Base-by-base conservation (phyloP, 1,140 invertebrate genomes). In the Trissolcus basalis region DNA sequence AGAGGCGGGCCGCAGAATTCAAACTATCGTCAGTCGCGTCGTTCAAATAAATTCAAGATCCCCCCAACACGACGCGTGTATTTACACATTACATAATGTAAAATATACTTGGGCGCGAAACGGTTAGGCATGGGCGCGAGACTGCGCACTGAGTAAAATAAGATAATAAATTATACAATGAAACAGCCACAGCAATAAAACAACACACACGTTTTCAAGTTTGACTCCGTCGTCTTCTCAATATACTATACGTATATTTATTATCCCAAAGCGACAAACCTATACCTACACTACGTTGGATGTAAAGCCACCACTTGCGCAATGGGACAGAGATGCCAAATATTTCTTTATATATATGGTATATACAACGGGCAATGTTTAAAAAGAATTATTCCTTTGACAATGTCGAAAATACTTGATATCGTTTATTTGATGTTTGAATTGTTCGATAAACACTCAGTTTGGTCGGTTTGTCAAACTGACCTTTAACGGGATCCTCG, bases 171-270 rank as follows among this genome's bases (percentile, higher is more conserved):
- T 70, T 65, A 73, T 70, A 73, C 70, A 73, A 75, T 67, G 71
- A 74, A 78, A 75, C 76, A 78, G 67, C 77, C 67, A 63, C 67
- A 78, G 77, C 71, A 78, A 78, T 79, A 79, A 79, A 59, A 48
- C 68, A 69, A 50, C 68, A 72, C 61, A 77, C 50, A 49, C 36
- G 45, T 70, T 61, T 59, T 70, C 54, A 50, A 65, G 36, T 71
- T 77, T 71, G 59, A 71, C 65, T 74, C 19, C 19, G 19, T 73
- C 70, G 54, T 32, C 51, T 69, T 76, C 43, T 70, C 45, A 63
- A 67, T 65, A 70, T 70, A 39, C n/a, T 39, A 27, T 27, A 39
- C 36, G n/a, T n/a, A 39, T n/a, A n/a, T 39, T 27, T 27, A 6
- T 27, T 27, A 27, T 27, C 19, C 19, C 19, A 27, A 27, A 27